A percentile compares a stretch with the other conserved stretches of the same genome.
Evolutionary conservation across 1,140 invertebrate genomes (phyloP).

Genomic region (Heliconius congener): DNA sequence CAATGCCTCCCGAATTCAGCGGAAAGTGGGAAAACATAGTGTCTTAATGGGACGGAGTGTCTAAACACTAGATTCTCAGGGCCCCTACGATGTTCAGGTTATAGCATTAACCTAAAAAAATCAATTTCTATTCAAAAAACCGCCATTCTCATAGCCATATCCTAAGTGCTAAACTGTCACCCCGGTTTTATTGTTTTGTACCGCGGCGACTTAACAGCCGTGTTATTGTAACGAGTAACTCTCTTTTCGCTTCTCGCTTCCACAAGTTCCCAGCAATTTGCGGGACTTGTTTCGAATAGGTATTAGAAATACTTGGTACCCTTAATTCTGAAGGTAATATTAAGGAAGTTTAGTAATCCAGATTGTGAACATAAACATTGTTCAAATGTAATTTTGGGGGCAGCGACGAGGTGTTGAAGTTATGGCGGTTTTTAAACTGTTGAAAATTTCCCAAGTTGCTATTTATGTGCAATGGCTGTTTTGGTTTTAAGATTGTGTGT

Average conservation of each 20-base stretch:
- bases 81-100: no score
- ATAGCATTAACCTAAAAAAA: not conserved
- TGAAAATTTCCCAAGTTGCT: not conserved
- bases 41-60: no score
- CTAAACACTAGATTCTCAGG: no score
- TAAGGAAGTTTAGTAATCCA: conserved; percentile 46
- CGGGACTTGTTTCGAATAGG: conserved; percentile 54
- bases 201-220: conserved; percentile 60
- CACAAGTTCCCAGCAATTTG: conserved; percentile 48
- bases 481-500: conserved; percentile 43
- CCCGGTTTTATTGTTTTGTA: conserved; percentile 61
- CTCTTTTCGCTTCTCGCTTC: conserved; percentile 46
- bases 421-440: not conserved
- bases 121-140: conserved; percentile 32
- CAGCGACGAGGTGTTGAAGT: not conserved
- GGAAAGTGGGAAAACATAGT: no score
- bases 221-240: conserved; percentile 63
- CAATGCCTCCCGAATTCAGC: no score
- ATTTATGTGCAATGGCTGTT: not conserved
- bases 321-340: conserved; percentile 33
- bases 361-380: conserved; percentile 39
- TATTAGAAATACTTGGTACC: conserved; percentile 44
- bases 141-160: conserved; percentile 35
- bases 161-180: conserved; percentile 61
- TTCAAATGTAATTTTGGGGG: conserved; percentile 39